phyloP scores from a whole-genome alignment of 2,797 vertebrate genomes.

The Chiroxiphia lanceolata region DNA sequence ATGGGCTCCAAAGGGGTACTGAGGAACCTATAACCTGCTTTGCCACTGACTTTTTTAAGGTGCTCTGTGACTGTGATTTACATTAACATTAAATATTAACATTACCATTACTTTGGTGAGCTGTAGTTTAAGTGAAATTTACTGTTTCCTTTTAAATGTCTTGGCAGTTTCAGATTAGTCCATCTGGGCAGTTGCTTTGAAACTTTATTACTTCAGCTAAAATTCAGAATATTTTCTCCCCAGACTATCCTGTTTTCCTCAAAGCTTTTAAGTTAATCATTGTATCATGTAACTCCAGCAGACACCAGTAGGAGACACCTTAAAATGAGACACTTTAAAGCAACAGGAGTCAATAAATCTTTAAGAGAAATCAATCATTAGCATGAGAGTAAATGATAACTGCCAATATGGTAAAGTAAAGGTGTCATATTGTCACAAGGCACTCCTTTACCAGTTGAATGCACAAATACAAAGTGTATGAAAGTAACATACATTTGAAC shows the following conservation, averaged over 20 bases:
- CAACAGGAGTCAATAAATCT: slow-evolving; percentile 39
- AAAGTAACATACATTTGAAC: not conserved
- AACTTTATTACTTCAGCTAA: not conserved
- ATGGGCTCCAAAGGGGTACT: not conserved
- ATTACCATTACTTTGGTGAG: not conserved
- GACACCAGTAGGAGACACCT: slow-evolving; percentile 41
- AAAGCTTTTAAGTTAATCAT: slow-evolving; percentile 34
- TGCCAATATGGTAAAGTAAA: not conserved
- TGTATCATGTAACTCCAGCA: slow-evolving; percentile 29
- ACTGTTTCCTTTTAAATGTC: not conserved
- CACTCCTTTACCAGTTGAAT: not conserved
- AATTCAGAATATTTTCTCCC: not conserved
- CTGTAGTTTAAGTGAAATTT: not conserved
- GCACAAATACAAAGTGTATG: not conserved
- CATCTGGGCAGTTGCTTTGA: not conserved
- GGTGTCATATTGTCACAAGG: not conserved
- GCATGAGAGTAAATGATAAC: slow-evolving; percentile 43
- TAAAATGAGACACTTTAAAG: slow-evolving; percentile 57
- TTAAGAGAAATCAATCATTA: slow-evolving; percentile 48
- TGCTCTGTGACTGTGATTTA: not conserved
- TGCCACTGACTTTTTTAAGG: not conserved
- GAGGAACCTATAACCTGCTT: not conserved
- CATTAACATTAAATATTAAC: not conserved
- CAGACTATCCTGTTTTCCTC: slow-evolving; percentile 43
- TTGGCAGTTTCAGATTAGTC: slow-evolving; percentile 7